Base-by-base conservation (phyloP, 2,113 vertebrate species). In the Cryptotis parvus region DNA sequence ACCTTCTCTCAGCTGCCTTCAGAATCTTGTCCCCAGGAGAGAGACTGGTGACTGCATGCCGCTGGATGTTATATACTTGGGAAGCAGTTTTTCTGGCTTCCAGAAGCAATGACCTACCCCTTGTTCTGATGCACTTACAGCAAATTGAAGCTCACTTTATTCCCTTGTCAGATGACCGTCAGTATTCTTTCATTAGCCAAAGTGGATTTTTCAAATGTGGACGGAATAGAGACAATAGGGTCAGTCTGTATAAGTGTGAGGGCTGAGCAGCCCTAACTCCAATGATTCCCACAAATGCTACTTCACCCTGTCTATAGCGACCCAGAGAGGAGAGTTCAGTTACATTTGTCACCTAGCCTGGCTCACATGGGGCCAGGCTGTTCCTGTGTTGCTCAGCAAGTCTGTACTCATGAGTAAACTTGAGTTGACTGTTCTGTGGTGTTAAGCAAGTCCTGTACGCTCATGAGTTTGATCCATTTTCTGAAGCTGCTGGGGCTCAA, bases 111-210 rank as follows among this genome's bases (percentile, higher is more conserved):
- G 0, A 18, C 78, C 58, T 75, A 58, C n/a, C 61, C 39, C 72
- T 58, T 78, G 75, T 27, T 84, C 55, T 9, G 29, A 0, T 8
- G 18, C 4, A 74, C 84, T 79, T 79, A n/a, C 22, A 72, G 27
- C 35, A n/a, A 75, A 11, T 37, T 69, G 0, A 39, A 31, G n/a
- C 6, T 84, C 63, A 39, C 39, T 91, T 69, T 49, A 65, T 82
- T 85, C 33, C n/a, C 12, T 29, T 80, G 52, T 61, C 29, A 88
- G 49, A 43, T 63, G 65, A 82, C 65, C 72, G 43, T 31, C 39
- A 74, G 29, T 41, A 3, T 85, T 52, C 58, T 90, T 81, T 84
- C 61, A 66, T 84, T 89, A 66, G 52, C 52, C 75, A 83, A 91
- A 87, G 49, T 76, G 86, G 39, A 58, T 75, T 49, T 82, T 77